Evolutionary conservation across 2,797 vertebrate genomes (phyloP).

Genomic region (Heterohyrax brucei): DNA sequence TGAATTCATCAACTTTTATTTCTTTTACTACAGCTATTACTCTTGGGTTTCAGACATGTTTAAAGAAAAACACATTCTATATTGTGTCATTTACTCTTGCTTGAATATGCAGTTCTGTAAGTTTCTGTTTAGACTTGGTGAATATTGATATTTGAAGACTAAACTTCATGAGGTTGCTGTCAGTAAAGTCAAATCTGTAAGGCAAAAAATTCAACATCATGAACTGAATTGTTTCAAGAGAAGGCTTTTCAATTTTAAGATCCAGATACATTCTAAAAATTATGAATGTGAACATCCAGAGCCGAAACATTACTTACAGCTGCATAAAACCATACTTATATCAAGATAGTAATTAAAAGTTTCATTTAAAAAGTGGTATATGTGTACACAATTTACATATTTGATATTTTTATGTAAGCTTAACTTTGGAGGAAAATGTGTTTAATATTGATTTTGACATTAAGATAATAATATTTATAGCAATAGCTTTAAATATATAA

Average conservation of each 20-base stretch:
- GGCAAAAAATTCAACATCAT: neutral
- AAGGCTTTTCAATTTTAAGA: neutral
- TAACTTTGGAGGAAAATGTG: neutral
- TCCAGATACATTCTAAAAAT: neutral
- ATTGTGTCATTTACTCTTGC: neutral
- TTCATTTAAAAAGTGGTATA: neutral
- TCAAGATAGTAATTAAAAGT: neutral
- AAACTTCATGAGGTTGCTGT: neutral
- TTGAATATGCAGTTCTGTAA: neutral
- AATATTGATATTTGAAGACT: neutral
- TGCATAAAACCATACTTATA: neutral
- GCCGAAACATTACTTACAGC: neutral
- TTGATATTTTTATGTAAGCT: neutral
- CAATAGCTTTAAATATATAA: slow-evolving; percentile 13
- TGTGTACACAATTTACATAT: neutral
- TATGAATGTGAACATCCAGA: neutral
- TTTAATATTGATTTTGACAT: neutral
- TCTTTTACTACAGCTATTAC: neutral
- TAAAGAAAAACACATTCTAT: neutral
- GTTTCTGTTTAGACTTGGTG: neutral
- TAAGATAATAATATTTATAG: neutral
- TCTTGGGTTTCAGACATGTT: neutral
- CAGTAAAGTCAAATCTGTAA: neutral
- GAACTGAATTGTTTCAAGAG: slow-evolving; percentile 4
- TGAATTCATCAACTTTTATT: neutral